Conservation (phyloP, 1,140 invertebrate genomes). For the Holcopasites calliopsidis region DNA sequence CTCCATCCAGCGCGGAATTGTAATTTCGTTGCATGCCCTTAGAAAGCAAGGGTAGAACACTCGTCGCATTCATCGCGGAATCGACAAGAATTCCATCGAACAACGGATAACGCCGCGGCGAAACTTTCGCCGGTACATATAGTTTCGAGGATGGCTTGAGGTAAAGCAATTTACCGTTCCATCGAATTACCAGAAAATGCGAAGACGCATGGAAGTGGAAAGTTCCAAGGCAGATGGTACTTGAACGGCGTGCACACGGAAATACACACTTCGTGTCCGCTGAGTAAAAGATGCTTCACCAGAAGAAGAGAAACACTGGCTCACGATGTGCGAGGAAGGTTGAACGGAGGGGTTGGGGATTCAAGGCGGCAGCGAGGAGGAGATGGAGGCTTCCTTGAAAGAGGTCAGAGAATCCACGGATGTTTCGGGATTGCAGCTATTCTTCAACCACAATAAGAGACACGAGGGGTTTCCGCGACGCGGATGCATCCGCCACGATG, state of each 20-base stretch:
- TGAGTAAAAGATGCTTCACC: conserved; percentile 33
- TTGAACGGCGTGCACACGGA: conserved; percentile 40
- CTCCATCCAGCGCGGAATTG: no score
- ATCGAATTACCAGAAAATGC: conserved; percentile 49
- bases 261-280: conserved; percentile 49
- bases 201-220: conserved; percentile 34
- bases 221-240: conserved; percentile 42
- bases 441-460: conserved; percentile 66
- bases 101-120: conserved; percentile 11
- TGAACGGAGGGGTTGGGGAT: conserved; percentile 8
- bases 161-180: conserved; percentile 54
- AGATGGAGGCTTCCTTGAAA: conserved; percentile 30
- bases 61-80: conserved; percentile 35
- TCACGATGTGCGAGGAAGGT: neutral
- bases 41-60: conserved; percentile 26
- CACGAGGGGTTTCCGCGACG: conserved; percentile 50
- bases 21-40: conserved; percentile 3
- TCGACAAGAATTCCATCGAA: conserved; percentile 13
- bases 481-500: conserved; percentile 17
- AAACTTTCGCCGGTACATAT: conserved; percentile 23
- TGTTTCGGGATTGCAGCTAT: conserved; percentile 66
- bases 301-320: conserved; percentile 7
- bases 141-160: neutral
- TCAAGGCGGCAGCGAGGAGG: neutral
- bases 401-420: conserved; percentile 55